Conservation (phyloP, 2,888 invertebrate genomes). For the Siphonodentalium dalli region DNA sequence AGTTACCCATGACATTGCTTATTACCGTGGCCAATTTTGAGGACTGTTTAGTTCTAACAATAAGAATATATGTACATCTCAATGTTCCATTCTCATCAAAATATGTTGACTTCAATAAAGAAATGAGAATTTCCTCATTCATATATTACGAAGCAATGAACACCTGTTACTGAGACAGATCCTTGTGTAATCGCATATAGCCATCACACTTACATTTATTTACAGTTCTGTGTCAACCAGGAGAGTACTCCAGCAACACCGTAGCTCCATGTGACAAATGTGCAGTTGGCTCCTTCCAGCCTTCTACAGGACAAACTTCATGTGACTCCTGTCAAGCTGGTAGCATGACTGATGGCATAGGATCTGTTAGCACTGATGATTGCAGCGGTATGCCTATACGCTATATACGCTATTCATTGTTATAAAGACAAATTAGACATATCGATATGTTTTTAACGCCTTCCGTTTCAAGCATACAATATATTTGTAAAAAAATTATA, state of each 20-base stretch:
- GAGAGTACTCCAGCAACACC: conserved; percentile 49
- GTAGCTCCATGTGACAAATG: conserved; percentile 54
- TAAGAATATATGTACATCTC: too few relatives aligned
- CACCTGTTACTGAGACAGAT: background rate
- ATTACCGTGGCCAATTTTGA: too few relatives aligned
- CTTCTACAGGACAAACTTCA: conserved; percentile 30
- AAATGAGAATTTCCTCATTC: background rate
- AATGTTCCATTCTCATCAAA: too few relatives aligned
- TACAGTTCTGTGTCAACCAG: conserved; percentile 43
- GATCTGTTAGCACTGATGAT: conserved; percentile 29
- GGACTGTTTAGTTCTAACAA: too few relatives aligned
- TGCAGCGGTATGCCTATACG: conserved; percentile 26
- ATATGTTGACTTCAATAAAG: background rate
- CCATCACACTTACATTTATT: too few relatives aligned
- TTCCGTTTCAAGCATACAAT: too few relatives aligned
- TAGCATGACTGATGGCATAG: conserved; percentile 26
- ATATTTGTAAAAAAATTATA: too few relatives aligned
- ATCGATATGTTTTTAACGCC: too few relatives aligned
- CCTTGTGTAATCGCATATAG: too few relatives aligned
- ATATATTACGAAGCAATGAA: background rate
- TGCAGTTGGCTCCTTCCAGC: conserved; percentile 46
- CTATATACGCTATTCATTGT: too few relatives aligned
- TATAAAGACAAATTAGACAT: too few relatives aligned
- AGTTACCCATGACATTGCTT: too few relatives aligned
- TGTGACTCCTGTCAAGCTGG: conserved; percentile 40